Evolutionary conservation across 2,113 vertebrate species (phyloP).

Genomic region (Neopipo cinnamomea): DNA sequence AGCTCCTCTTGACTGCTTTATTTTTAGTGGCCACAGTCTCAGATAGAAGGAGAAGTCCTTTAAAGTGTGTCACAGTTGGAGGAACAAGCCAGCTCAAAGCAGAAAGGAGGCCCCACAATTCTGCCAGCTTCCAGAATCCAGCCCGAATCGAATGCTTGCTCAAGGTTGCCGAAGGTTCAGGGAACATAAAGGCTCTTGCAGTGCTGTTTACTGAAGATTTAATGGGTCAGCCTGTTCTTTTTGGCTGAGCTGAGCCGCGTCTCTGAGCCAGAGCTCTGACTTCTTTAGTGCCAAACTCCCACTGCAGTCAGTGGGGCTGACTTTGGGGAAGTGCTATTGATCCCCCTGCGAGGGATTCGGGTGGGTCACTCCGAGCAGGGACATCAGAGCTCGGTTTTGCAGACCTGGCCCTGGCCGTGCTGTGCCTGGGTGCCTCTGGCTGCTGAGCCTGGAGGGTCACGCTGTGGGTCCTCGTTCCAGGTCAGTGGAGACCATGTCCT

Average conservation of each 20-base stretch:
- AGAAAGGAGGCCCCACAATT: background rate
- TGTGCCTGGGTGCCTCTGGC: rapidly evolving
- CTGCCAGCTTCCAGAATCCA: background rate
- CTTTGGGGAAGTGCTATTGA: background rate
- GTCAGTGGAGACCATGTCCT: rapidly evolving
- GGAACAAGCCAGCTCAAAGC: background rate
- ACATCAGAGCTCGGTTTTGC: no score
- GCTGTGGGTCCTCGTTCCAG: rapidly evolving
- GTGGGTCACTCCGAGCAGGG: background rate
- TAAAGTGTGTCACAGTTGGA: background rate
- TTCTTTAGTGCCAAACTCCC: background rate
- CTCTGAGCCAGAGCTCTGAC: background rate
- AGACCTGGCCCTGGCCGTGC: rapidly evolving
- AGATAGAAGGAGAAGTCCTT: background rate
- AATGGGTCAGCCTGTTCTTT: constrained; percentile 13
- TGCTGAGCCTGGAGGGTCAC: background rate
- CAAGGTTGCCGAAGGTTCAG: background rate
- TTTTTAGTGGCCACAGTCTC: background rate
- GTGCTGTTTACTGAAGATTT: background rate
- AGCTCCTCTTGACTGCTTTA: background rate
- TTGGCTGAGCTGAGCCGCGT: background rate
- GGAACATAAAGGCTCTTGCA: background rate
- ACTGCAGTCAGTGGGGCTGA: background rate
- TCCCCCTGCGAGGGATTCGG: rapidly evolving
- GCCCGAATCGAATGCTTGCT: background rate